These are phyloP conservation scores for Leptinotarsa rubiginosa DNA, from an alignment of 2,888 invertebrate genomes.

Conservation along the genomic window DNA sequence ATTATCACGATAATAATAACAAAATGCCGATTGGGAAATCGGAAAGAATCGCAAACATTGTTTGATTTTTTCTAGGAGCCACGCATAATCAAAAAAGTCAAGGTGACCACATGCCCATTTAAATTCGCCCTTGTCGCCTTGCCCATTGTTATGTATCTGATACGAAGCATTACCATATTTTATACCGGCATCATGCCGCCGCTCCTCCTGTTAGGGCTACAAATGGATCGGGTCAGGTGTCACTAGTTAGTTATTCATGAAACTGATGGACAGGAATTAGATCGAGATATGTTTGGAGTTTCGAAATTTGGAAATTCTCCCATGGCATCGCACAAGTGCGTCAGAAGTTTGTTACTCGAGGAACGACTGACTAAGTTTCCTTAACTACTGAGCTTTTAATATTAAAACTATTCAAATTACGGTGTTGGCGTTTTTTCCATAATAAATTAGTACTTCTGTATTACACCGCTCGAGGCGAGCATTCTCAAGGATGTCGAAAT, in stretches of 20 bases:
- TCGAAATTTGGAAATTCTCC: background rate
- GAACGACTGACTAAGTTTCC: background rate
- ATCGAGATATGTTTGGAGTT: background rate
- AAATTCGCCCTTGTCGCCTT: constrained; percentile 30
- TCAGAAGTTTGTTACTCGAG: background rate
- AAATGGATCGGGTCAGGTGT: constrained; percentile 24
- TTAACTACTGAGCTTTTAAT: background rate
- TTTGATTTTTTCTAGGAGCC: background rate
- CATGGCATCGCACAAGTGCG: background rate
- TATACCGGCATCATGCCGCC: constrained; percentile 6
- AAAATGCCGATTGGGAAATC: background rate
- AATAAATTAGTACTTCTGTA: constrained; percentile 1
- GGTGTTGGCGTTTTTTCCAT: background rate
- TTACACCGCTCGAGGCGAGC: background rate
- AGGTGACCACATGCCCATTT: constrained; percentile 21
- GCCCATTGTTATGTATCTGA: constrained; percentile 23
- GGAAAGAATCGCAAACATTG: background rate
- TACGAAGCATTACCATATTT: constrained; percentile 24
- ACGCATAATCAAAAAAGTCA: constrained; percentile 17
- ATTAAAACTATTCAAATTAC: background rate
- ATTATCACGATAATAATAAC: background rate
- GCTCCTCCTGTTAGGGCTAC: constrained; percentile 13
- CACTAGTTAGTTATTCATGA: constrained; percentile 20
- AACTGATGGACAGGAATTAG: background rate
- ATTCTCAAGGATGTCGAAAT: background rate